Base-by-base conservation (phyloP, 2,888 invertebrate genomes). In the Phorcus lineatus region DNA sequence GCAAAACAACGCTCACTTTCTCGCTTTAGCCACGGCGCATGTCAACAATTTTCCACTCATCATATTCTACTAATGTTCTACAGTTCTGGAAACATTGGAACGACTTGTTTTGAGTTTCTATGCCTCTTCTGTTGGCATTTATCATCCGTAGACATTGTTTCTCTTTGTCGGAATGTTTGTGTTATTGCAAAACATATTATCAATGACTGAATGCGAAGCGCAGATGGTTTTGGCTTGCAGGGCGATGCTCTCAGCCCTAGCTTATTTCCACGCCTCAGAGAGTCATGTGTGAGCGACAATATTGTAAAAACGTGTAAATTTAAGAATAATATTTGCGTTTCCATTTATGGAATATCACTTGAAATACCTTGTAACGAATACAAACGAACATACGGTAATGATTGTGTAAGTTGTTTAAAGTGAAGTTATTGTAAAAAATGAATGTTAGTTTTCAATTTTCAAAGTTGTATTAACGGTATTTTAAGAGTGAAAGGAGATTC, bases 181-280 rank as follows among this genome's bases (percentile, higher is more conserved):
- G 70, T 70, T 70, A 70, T 70, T 70, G 70, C 36, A 70, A 70
- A 70, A 40, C 70, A 70, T 70, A 40, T 70, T 70, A 70, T 70
- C 70, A 70, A 31, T 40, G 70, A 19, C 36, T 16, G 70, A 40
- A 70, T 19, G 28, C 28, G 40, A 70, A 70, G n/a, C 13, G 31
- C 70, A 70, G 70, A 70, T 70, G 70, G 19, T 17, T 70, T 36
- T 62, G 16, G 16, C 13, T 36, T 36, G 28, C 70, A 19, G 70
- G 19, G 36, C 40, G 28, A 47, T 40, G 40, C 36, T 36, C 70
- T 19, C 19, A 16, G 31, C 36, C 70, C 28, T 28, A 36, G 16
- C 70, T 28, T 11, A 36, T 70, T 70, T 70, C 36, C 70, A 70
- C 40, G 70, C 19, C 70, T 36, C 31, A 36, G 36, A 70, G 36